Evolutionary conservation across 1,140 invertebrate genomes (phyloP), one percentile per base, ranked within the genome.

Genomic region (Paramacrobiotus metropolitanus): DNA sequence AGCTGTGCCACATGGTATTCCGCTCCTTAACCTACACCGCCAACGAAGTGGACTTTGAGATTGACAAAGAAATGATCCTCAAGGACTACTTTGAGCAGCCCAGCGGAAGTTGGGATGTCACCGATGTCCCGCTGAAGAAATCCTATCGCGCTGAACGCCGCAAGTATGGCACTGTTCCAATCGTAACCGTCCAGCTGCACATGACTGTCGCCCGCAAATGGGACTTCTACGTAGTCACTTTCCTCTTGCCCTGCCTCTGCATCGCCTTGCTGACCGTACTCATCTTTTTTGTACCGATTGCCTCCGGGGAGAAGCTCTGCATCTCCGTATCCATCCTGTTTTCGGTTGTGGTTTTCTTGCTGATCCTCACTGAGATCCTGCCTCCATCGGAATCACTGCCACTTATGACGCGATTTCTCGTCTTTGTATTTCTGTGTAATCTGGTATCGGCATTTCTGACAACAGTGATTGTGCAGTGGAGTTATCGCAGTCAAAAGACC

Each of bases 11-110:
- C 64, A 94, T 98, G 90, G 96, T 95, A 74, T 97, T 97, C 66
- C 92, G 93, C 2, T 95, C 90, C 1, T 98, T 94, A 94, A 98
- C 94, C 0, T 97, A 94, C 72, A 92, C 94, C 67, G 91, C 89
- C 0, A 87, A 96, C 72, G 89, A 96, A 77, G 88, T 98, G 15
- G 90, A 87, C 2, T 79, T 97, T 61, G 84, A 84, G 0, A 78
- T 94, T 29, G 88, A 91, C 69, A 85, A 92, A 69, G 85, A 91
- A 69, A 87, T 87, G 71, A 85, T 96, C 96, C 70, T 91, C 88
- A 83, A 93, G 93, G 70, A 94, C 24, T 55, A 55, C 24, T 55
- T 9, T 24, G 48, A 55, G 24, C 48, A 55, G 24, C 48, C 48
- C 15, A 55, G 89, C 64, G 93, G 93, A 21, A 96, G 93, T 1